phyloP scores from a whole-genome alignment of 2,888 invertebrate species.

The Helobdella robusta region DNA sequence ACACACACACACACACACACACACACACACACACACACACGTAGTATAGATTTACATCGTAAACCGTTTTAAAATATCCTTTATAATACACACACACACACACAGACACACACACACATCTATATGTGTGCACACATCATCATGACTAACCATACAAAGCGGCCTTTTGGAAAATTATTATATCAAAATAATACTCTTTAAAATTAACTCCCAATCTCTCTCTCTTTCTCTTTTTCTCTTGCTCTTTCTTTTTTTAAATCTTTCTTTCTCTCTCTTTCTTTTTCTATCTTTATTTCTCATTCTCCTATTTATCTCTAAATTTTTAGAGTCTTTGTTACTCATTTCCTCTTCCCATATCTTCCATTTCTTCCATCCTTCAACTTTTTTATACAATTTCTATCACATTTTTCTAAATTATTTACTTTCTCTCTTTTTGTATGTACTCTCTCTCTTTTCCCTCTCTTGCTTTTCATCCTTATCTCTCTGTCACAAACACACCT shows the following conservation, averaged over 20 bases:
- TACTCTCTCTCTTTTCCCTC: neutral
- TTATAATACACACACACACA: too few species aligned
- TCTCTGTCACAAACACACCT: neutral
- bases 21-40: neutral
- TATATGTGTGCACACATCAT: too few species aligned
- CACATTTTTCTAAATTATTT: too few species aligned
- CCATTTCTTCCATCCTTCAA: too few species aligned
- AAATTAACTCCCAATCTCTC: neutral
- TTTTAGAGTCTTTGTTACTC: too few species aligned
- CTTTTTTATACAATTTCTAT: too few species aligned
- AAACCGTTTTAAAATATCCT: too few species aligned
- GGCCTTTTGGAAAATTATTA: neutral
- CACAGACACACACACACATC: too few species aligned
- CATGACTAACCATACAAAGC: too few species aligned
- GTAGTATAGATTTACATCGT: neutral
- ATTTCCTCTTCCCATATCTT: too few species aligned
- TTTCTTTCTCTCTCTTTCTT: slow-evolving; percentile 4
- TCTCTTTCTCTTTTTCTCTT: neutral
- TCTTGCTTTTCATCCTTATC: slow-evolving; percentile 6
- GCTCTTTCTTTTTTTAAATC: neutral
- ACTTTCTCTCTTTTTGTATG: too few species aligned
- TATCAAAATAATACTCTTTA: too few species aligned
- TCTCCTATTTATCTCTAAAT: neutral
- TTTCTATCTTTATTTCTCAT: neutral
- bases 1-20: neutral